Evolutionary conservation across 1,140 invertebrate species (phyloP), one percentile per base, ranked within the genome.

Genomic region (Seison nebaliae): DNA sequence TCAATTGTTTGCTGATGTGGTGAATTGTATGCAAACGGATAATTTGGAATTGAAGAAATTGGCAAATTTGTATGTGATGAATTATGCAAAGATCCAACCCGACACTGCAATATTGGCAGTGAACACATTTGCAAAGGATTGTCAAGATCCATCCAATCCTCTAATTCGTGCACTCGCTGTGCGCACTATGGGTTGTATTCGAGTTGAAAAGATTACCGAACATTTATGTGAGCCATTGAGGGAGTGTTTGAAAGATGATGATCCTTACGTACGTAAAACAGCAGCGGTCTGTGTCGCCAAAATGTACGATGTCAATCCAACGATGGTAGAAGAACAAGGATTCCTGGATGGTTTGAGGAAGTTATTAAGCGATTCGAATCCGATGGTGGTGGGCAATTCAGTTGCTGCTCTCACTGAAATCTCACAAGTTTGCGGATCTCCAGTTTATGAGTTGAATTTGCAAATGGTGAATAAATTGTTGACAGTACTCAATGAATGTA

Each of bases 21-120:
- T 98, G 17, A 98, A 98, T 57, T 98, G 91, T 54, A 99, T 98
- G 86, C 91, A 99, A 62, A 98, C 91, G 6, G 91, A 99, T 55
- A 98, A 98, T 62, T 65, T 99, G 53, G 91, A 99, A 60, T 59
- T 98, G 45, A 99, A 99, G 64, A 98, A 98, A 52, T 65, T 99
- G 24, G 91, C 98, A 1, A 98, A 99, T 54, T 64, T 98, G 14
- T 99, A 99, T 57, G 62, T 99, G 37, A 98, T 99, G 91, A 99
- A 98, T 59, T 98, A 99, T 65, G 91, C 91, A 34, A 98, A 99
- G 59, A 93, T 80, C 47, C 91, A 99, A 59, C 91, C 91, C 7
- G 91, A 99, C 55, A 86, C 94, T 76, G 88, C 91, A 35, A 98
- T 99, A 39, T 93, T 99, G 84, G 91, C 91, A 23, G 91, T 99